Conservation (phyloP, 2,888 invertebrate genomes). For the Podotricha telesiphe region DNA sequence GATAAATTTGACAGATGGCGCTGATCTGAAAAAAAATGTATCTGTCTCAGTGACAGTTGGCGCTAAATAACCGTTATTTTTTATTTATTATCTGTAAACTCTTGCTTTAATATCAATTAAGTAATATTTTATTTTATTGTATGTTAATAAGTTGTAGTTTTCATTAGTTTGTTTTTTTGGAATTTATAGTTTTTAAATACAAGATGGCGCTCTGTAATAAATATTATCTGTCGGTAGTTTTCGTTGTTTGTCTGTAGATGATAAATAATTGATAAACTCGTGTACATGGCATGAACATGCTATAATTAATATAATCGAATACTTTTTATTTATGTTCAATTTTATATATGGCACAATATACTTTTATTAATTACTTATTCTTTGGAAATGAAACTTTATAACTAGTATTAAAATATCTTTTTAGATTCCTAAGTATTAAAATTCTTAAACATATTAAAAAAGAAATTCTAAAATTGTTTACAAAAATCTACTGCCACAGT, state of each 20-base stretch:
- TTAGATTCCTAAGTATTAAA: background rate
- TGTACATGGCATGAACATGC: background rate
- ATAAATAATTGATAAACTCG: constrained; percentile 11
- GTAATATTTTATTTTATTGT: constrained; percentile 11
- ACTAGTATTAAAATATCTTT: background rate
- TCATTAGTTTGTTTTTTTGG: background rate
- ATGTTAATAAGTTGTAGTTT: constrained; percentile 11
- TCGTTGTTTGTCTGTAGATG: constrained; percentile 12
- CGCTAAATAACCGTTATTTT: constrained; percentile 8
- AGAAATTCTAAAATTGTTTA: constrained; percentile 4
- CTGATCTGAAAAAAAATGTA: constrained; percentile 26
- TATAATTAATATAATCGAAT: background rate
- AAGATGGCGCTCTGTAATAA: background rate
- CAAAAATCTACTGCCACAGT: constrained; percentile 5
- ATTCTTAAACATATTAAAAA: background rate
- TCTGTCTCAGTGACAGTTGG: constrained; percentile 5
- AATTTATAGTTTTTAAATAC: background rate
- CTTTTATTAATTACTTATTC: constrained; percentile 1
- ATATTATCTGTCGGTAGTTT: background rate
- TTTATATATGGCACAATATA: background rate
- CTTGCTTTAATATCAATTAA: constrained; percentile 17
- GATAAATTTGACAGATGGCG: constrained; percentile 77
- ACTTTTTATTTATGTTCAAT: background rate
- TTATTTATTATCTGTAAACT: constrained; percentile 16
- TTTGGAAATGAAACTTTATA: background rate